These are phyloP conservation scores for Dinomys branickii DNA, from an alignment of 2,113 vertebrate species.

Conservation along the genomic window DNA sequence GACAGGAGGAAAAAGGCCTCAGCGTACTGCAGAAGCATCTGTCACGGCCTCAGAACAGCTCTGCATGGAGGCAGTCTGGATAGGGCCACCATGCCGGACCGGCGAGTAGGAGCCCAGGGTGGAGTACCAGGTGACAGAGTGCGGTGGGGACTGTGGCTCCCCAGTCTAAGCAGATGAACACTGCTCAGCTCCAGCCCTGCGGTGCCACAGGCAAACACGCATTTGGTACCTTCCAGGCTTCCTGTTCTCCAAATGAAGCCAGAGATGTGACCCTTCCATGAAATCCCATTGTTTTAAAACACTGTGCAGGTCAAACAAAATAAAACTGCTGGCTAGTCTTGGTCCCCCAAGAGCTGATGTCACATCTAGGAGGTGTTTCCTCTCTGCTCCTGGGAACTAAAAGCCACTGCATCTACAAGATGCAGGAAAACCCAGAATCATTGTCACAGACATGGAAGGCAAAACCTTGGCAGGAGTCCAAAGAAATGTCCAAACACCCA, in stretches of 20 bases:
- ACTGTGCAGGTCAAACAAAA: neutral
- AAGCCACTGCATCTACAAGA: neutral
- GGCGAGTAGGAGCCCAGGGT: accelerated
- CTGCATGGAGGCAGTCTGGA: neutral
- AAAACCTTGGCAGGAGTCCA: no score
- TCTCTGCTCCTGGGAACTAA: neutral
- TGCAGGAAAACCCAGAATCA: neutral
- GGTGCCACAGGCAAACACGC: accelerated
- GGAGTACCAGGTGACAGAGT: neutral
- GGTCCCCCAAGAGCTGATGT: neutral
- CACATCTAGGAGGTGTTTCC: neutral
- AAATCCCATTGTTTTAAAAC: neutral
- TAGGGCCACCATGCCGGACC: neutral
- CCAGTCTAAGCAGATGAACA: no score
- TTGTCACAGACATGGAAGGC: neutral
- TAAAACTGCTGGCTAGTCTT: neutral
- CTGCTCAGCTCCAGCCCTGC: neutral
- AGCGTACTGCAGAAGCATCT: neutral
- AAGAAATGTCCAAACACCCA: slow-evolving; percentile 75
- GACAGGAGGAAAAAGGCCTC: neutral
- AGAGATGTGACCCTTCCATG: neutral
- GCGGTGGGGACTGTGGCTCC: neutral
- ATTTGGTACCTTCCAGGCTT: neutral
- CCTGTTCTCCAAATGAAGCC: neutral
- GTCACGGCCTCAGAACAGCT: neutral